Conservation (phyloP, 1,140 invertebrate species). For the Aphelenchoides avenae region DNA sequence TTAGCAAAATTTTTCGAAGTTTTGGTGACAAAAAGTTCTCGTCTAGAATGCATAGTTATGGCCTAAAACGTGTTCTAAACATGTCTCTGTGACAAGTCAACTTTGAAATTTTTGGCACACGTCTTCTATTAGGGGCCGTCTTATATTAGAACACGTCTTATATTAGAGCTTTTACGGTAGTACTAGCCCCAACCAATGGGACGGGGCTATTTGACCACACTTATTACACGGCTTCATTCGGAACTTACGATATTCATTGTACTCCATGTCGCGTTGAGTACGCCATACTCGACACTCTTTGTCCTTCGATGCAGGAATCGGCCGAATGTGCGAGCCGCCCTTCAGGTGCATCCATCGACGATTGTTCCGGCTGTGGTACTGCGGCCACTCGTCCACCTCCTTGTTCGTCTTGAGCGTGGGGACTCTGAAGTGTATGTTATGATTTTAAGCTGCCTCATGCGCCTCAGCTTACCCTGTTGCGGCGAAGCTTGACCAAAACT, state of each 20-base stretch:
- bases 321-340: constrained; percentile 45
- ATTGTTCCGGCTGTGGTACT: constrained; percentile 44
- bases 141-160: too few species aligned
- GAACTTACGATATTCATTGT: constrained; percentile 52
- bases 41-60: too few species aligned
- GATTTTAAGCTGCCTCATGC: constrained; percentile 8
- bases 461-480: constrained; percentile 41
- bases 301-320: constrained; percentile 44
- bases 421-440: constrained; percentile 6
- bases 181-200: too few species aligned
- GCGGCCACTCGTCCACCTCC: constrained; percentile 51
- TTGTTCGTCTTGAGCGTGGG: constrained; percentile 18
- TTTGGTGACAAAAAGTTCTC: too few species aligned
- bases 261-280: constrained; percentile 52
- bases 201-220: too few species aligned
- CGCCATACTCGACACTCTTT: constrained; percentile 52
- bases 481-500: constrained; percentile 53
- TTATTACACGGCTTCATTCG: too few species aligned
- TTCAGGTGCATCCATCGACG: constrained; percentile 55
- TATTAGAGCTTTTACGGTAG: too few species aligned
- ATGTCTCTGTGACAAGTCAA: too few species aligned
- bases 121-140: too few species aligned
- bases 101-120: too few species aligned
- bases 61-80: too few species aligned
- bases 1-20: too few species aligned